Evolutionary conservation across 2,797 vertebrate species (phyloP), one percentile per base, ranked within the genome.

Genomic region (Chromis chromis): DNA sequence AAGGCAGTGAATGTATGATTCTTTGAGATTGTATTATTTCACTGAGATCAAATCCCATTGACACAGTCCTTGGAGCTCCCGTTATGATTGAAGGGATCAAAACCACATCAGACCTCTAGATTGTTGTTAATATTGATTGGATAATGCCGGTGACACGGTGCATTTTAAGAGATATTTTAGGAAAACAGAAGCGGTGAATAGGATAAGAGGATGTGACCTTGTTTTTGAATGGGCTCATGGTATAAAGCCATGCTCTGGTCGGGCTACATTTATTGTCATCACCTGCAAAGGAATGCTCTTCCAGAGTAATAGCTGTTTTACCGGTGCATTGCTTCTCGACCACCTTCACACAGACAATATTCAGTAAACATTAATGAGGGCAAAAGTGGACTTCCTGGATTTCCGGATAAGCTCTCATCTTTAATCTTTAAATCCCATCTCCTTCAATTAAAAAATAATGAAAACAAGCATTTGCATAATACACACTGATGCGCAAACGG

Each of bases 11-110:
- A 83, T 65, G 16, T 79, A 76, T 78, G n/a, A 58, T 66, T 83
- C 76, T 77, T 83, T 85, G 84, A 87, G 77, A 87, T 74, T 81
- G 33, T 78, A 74, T 88, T 90, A 81, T 85, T 88, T 87, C 3
- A 4, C 44, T 58, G 67, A 56, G 60, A 80, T 84, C 69, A 83
- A 81, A 79, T 80, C 61, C 72, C 58, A 78, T 74, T 81, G 71
- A 79, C 63, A 70, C 69, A 58, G 79, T 77, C 78, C 71, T 81
- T 73, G 74, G 71, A 68, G 66, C 52, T 52, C 25, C 55, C 28
- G 55, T 53, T 82, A 10, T 31, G 62, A 76, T 68, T 75, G 70
- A 84, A 82, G 60, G 63, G 31, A 70, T 79, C 60, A 54, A 75
- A 87, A 82, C 57, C 71, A 68, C 70, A 65, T 85, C 74, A 74